A percentile compares a stretch with the other conserved stretches of the same genome.
Conservation (phyloP, 2,113 vertebrate genomes). For the Ciconia maguari region DNA sequence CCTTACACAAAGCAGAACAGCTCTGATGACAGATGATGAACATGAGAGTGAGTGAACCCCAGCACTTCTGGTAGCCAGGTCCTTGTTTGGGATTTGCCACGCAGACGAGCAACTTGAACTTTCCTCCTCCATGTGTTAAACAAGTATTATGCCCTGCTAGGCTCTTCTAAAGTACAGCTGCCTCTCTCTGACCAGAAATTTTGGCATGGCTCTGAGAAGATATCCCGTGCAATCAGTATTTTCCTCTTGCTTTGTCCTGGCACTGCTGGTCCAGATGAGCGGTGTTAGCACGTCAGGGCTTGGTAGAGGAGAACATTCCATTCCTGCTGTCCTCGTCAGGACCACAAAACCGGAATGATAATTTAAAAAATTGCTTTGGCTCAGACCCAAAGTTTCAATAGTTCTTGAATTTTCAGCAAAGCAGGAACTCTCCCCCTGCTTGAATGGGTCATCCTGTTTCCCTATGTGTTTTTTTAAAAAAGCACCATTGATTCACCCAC, state of each 20-base stretch:
- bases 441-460: neutral
- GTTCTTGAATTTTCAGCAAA: neutral
- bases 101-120: neutral
- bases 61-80: neutral
- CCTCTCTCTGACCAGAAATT: neutral
- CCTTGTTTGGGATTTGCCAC: neutral
- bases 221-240: neutral
- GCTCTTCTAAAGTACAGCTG: conserved; percentile 3
- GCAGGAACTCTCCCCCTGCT: neutral
- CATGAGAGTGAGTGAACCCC: neutral
- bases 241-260: neutral
- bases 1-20: conserved; percentile 18
- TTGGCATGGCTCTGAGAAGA: neutral
- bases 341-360: neutral
- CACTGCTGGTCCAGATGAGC: neutral
- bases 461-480: neutral
- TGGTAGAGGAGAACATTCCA: neutral
- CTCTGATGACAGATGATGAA: neutral
- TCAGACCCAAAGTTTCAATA: neutral
- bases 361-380: neutral
- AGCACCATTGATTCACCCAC: fast-evolving
- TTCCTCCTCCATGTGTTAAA: neutral
- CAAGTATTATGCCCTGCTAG: neutral
- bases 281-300: neutral
- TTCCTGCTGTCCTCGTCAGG: neutral